phyloP scores from a whole-genome alignment of 2,888 invertebrate species.

The Ariolimax columbianus region DNA sequence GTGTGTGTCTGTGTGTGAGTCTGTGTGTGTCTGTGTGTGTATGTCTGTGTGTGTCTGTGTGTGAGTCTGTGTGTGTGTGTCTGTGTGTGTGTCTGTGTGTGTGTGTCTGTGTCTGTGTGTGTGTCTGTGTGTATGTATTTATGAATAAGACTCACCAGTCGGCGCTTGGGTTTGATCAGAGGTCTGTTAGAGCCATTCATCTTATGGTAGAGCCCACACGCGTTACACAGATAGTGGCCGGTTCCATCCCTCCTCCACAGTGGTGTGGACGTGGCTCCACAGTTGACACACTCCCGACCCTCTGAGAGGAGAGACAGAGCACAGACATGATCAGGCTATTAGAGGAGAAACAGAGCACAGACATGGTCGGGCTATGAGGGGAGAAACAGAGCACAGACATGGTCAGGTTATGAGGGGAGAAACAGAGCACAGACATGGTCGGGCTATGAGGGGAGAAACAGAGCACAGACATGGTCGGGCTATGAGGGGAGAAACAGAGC shows the following conservation, averaged over 20 bases:
- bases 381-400: too few relatives aligned
- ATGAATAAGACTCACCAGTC: slow-evolving; percentile 89
- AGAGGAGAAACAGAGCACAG: too few relatives aligned
- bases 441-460: too few relatives aligned
- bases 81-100: neutral
- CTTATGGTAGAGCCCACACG: slow-evolving; percentile 98
- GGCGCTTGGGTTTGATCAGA: slow-evolving; percentile 97
- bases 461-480: too few relatives aligned
- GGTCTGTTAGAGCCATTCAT: slow-evolving; percentile 99
- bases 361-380: too few relatives aligned
- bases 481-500: too few relatives aligned
- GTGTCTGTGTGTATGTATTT: neutral
- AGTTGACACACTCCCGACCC: slow-evolving; percentile 98
- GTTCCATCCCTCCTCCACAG: slow-evolving; percentile 97
- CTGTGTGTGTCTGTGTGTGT: neutral
- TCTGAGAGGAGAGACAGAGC: slow-evolving; percentile 80
- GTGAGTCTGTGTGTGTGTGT: neutral
- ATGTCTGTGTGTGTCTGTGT: neutral
- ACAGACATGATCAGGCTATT: neutral
- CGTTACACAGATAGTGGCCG: slow-evolving; percentile 98
- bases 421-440: too few relatives aligned
- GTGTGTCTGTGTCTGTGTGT: slow-evolving; percentile 11
- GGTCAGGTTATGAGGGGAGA: too few relatives aligned
- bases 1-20: neutral
- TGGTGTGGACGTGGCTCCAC: slow-evolving; percentile 97